Evolutionary conservation across 2,113 vertebrate species (phyloP).

Genomic region (Illadopsis cleaveri): DNA sequence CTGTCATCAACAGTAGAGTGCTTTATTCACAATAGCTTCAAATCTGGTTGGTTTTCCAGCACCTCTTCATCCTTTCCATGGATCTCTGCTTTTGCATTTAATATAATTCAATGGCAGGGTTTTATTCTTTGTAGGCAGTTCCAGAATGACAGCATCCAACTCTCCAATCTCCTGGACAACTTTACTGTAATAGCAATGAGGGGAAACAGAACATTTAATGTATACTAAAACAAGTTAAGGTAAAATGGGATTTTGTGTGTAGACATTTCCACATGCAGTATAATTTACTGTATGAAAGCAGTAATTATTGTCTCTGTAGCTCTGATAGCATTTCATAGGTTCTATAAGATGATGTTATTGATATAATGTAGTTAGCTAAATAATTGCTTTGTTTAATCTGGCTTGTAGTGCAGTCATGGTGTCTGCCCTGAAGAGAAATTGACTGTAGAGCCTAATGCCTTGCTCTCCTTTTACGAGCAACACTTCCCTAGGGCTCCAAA

Average conservation of each 20-base stretch:
- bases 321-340: neutral
- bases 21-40: neutral
- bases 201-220: neutral
- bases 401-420: neutral
- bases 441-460: neutral
- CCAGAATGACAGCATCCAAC: neutral
- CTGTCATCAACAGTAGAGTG: neutral
- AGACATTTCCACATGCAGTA: neutral
- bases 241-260: neutral
- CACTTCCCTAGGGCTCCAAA: neutral
- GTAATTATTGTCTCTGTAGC: slow-evolving; percentile 10
- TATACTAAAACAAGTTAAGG: neutral
- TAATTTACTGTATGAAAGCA: neutral
- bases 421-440: neutral
- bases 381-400: slow-evolving; percentile 8
- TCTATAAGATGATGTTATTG: slow-evolving; percentile 1
- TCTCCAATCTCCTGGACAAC: neutral
- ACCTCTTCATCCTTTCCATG: neutral
- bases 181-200: neutral
- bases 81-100: neutral
- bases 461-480: neutral
- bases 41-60: neutral
- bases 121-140: neutral
- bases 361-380: slow-evolving; percentile 10
- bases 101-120: neutral